Conservation (phyloP, 2,113 vertebrate species). For the Phrynosoma platyrhinos region DNA sequence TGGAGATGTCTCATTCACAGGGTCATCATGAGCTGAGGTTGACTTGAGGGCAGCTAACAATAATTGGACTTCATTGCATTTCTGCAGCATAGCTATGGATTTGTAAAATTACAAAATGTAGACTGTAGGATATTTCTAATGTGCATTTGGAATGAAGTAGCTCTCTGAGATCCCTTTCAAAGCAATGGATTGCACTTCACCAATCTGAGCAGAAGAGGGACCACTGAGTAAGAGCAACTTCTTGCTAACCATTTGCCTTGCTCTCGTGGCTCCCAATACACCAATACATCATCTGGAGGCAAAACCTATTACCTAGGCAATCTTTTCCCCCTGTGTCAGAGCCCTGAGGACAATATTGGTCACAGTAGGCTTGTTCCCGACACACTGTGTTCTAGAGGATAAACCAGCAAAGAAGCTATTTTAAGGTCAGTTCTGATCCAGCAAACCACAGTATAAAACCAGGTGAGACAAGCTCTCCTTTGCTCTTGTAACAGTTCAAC, state of each 20-base stretch:
- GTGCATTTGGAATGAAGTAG: not conserved
- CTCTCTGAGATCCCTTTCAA: not conserved
- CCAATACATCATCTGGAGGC: not conserved
- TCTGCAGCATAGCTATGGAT: no score
- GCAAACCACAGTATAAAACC: not conserved
- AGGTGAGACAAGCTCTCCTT: not conserved
- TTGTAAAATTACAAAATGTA: no score
- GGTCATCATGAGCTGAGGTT: no score
- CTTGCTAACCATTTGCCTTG: not conserved
- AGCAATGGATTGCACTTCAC: not conserved
- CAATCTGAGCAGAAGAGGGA: constrained; percentile 21
- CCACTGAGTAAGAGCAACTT: not conserved
- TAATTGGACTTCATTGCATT: no score
- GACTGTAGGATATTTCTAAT: not conserved
- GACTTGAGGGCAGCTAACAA: no score
- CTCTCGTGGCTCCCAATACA: not conserved
- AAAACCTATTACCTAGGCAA: constrained; percentile 1
- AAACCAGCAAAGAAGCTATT: not conserved
- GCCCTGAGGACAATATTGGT: not conserved
- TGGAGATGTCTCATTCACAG: no score
- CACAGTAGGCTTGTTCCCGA: not conserved
- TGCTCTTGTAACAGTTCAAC: not conserved
- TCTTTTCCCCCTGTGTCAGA: not conserved
- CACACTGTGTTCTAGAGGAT: no score
- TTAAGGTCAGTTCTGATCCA: not conserved